phyloP scores from a whole-genome alignment of 2,888 invertebrate genomes.

The Microctonus aethiopoides region DNA sequence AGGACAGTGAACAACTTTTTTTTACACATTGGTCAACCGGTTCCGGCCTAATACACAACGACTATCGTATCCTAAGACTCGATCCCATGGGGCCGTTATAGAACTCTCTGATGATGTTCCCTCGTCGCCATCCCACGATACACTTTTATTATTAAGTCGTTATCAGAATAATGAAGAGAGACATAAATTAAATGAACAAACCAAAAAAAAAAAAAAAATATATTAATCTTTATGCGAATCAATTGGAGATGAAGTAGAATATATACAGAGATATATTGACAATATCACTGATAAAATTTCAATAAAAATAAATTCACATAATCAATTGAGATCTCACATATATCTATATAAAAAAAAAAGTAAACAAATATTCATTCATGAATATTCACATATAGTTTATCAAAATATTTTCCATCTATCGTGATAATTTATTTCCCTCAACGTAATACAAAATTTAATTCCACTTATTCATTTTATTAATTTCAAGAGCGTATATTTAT shows the following conservation, averaged over 20 bases:
- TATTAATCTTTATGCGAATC: constrained; percentile 28
- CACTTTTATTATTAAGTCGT: constrained; percentile 21
- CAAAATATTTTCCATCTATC: background rate
- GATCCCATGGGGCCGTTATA: background rate
- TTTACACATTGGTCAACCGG: constrained; percentile 21
- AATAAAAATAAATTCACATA: background rate
- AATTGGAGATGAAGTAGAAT: background rate
- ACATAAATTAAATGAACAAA: constrained; percentile 11
- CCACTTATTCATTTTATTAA: too few species aligned
- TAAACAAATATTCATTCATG: too few species aligned
- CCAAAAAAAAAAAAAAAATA: constrained; percentile 19
- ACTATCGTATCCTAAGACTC: constrained; percentile 4
- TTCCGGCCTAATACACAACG: constrained; percentile 24
- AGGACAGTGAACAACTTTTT: constrained; percentile 25
- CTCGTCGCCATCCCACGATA: background rate
- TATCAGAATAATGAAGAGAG: constrained; percentile 28
- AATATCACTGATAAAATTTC: background rate
- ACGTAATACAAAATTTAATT: too few species aligned
- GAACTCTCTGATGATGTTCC: background rate
- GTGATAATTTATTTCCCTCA: background rate
- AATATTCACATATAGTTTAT: background rate
- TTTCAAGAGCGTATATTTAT: too few species aligned
- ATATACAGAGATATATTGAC: background rate
- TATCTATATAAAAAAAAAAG: too few species aligned
- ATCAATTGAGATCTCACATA: too few species aligned